Evolutionary conservation across 2,113 vertebrate species (phyloP), one percentile per base, ranked within the genome.

Genomic region (Dasyurus viverrinus): DNA sequence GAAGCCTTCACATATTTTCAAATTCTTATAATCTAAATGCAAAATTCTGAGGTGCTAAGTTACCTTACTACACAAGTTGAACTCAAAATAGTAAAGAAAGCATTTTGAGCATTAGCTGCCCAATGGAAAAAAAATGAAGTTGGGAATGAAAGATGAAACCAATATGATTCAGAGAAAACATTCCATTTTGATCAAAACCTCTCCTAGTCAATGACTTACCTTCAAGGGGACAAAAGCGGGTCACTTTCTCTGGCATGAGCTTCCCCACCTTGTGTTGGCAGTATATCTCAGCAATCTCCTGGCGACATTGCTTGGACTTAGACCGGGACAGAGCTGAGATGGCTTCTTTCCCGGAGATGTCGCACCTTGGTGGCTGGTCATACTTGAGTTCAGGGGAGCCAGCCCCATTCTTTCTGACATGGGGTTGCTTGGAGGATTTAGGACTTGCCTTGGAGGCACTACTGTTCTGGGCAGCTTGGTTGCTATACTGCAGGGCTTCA

Each of bases 261-360:
- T 98, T 99, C 0, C 99, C 99, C 0, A 99, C 98, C 98, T 99
- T 99, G 98, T 99, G 99, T 94, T 99, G 98, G 96, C 99, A 99
- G 94, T 99, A 99, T 0, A 99, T 98, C 53, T 99, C 99, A 0
- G 99, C 99, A 3, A 99, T 99, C 98, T 99, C 98, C 96, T 99
- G 99, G 91, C 99, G 99, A 89, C 99, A 99, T 97, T 99, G 99
- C 96, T 99, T 98, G 93, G 99, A 99, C 97, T 99, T 99, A 50
- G 99, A 98, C 0, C 99, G 98, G 94, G 99, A 99, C 92, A 99
- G 98, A 54, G 99, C 99, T 0, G 99, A 99, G 97, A 99, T 99
- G 3, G 99, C 99, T 97, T 99, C 99, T 97, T 99, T 99, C 95
- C 99, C 99, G 0, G 99, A 99, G 96, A 99, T 99, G 98, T 99